These are phyloP conservation scores for Anguilla anguilla DNA, from an alignment of 2,797 vertebrate genomes.

Conservation along the genomic window DNA sequence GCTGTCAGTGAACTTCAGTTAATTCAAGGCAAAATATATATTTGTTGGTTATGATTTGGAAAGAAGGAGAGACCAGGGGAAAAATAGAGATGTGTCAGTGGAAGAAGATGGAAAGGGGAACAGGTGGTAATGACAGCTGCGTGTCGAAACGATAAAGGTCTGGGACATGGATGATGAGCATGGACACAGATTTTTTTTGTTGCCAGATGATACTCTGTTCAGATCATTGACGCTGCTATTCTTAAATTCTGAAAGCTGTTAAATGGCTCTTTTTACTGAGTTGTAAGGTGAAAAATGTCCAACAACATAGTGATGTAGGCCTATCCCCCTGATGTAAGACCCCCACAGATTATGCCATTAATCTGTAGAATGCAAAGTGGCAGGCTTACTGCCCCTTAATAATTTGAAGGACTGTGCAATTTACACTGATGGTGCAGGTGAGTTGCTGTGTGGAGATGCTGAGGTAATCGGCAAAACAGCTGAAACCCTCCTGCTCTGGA, in stretches of 20 bases:
- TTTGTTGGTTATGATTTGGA: neutral
- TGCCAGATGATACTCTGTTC: constrained; percentile 4
- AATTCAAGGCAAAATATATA: neutral
- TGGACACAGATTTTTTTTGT: neutral
- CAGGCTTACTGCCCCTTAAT: too few species aligned
- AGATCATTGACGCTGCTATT: neutral
- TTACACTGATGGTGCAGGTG: too few species aligned
- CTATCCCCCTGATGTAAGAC: too few species aligned
- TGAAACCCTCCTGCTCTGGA: too few species aligned
- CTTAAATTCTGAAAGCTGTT: neutral
- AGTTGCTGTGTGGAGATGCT: too few species aligned
- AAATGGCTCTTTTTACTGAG: too few species aligned
- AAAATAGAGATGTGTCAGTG: neutral
- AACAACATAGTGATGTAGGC: too few species aligned
- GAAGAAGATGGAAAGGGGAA: constrained; percentile 21
- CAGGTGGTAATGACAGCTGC: constrained; percentile 29
- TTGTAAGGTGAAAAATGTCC: too few species aligned
- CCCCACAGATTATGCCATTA: too few species aligned
- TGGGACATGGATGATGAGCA: neutral
- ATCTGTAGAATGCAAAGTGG: too few species aligned
- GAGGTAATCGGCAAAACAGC: too few species aligned
- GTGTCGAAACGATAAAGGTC: constrained; percentile 10
- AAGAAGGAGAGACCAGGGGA: neutral
- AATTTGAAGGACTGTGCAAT: too few species aligned
- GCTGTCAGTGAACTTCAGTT: neutral